Evolutionary conservation across 2,113 vertebrate genomes (phyloP), one percentile per base, ranked within the genome.

Genomic region (Okapia johnstoni): DNA sequence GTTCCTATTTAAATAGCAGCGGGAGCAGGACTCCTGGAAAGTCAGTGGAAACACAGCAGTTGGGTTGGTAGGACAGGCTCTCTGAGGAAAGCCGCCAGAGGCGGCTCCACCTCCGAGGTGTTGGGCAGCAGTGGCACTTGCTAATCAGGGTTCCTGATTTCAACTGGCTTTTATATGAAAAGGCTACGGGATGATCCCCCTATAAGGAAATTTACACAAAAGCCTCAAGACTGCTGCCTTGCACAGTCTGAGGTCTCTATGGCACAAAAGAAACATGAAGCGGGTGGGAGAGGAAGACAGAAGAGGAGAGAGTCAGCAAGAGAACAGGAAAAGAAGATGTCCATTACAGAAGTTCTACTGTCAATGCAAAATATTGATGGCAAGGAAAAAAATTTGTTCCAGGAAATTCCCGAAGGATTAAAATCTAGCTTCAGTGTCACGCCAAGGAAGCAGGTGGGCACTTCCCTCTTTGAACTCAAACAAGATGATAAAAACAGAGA

Each of bases 201-300:
- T 60, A 17, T 79, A 46, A 93, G 33, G 36, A 58, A 96, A 96
- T 92, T 80, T 93, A 93, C 21, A 80, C 66, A 50, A 77, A 85
- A 73, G 61, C 81, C 85, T 85, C 85, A 97, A 94, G 96, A 54
- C 63, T 89, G 86, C 58, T 89, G 83, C 50, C 85, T 81, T 85
- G 40, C 46, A 63, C 66, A 92, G 88, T 40, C 17, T 88, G 93
- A 96, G 96, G 96, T 90, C 55, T 40, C 76, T 83, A 43, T 86
- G 95, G 96, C 57, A 86, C 77, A 40, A 90, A 85, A 76, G 77
- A 92, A 95, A 92, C 96, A 95, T 84, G 86, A 95, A 98, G 94
- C 61, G 88, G 94, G 48, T 40, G 70, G 93, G 96, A 91, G 96
- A 98, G 97, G 97, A 98, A 98, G 97, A 96, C 97, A 97, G 97